Evolutionary conservation across 2,888 invertebrate genomes (phyloP).

Genomic region (Eudemis profundana): DNA sequence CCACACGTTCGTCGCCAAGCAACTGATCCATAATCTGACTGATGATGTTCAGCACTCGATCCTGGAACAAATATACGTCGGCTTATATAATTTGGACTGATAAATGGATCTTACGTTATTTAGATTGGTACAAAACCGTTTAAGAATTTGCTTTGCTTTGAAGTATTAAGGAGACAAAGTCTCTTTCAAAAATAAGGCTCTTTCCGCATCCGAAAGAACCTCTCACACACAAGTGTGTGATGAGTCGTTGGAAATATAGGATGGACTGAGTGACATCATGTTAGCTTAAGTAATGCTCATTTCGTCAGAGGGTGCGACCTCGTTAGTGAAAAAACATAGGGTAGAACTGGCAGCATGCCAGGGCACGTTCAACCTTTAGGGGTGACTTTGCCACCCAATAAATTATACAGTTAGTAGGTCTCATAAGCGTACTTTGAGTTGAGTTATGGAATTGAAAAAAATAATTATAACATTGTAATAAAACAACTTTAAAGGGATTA

Average conservation of each 20-base stretch:
- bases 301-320: neutral
- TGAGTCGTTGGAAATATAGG: too few species aligned
- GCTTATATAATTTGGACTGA: too few species aligned
- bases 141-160: too few species aligned
- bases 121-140: too few species aligned
- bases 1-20: slow-evolving; percentile 93
- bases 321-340: slow-evolving; percentile 5
- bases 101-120: too few species aligned
- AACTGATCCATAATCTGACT: slow-evolving; percentile 98
- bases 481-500: too few species aligned
- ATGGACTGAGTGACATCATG: neutral
- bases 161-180: too few species aligned
- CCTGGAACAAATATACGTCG: slow-evolving; percentile 81
- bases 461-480: too few species aligned
- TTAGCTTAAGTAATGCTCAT: neutral
- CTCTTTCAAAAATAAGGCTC: too few species aligned
- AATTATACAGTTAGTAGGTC: neutral
- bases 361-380: neutral
- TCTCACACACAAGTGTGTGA: too few species aligned
- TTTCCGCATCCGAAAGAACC: too few species aligned
- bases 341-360: slow-evolving; percentile 7
- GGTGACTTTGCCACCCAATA: neutral
- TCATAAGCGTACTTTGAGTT: too few species aligned
- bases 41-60: slow-evolving; percentile 95
- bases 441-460: neutral